A percentile compares a stretch with the other conserved stretches of the same genome.
Conservation (phyloP, 2,113 vertebrate genomes). For the Morone chrysops region DNA sequence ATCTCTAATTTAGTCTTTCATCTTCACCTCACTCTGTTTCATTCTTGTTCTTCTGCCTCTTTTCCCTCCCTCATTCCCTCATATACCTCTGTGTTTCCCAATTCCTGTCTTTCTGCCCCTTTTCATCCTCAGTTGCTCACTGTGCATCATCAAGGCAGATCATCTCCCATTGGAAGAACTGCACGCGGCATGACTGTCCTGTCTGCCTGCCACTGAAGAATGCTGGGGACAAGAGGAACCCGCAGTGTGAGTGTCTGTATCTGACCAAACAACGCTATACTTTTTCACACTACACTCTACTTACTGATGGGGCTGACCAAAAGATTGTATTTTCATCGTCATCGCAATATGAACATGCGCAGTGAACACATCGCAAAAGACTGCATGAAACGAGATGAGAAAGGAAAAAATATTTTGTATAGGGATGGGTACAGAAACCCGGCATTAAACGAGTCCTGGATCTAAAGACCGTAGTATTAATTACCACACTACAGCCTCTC, state of each 20-base stretch:
- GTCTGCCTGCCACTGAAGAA: slow-evolving; percentile 99
- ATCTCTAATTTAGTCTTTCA: no score
- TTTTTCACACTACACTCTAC: not conserved
- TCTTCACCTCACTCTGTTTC: not conserved
- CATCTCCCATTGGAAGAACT: slow-evolving; percentile 99
- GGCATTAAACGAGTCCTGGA: no score
- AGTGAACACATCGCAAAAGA: no score
- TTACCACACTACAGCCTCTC: no score
- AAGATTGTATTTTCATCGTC: no score
- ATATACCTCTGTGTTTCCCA: not conserved
- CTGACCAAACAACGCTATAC: slow-evolving; percentile 64
- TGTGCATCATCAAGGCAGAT: slow-evolving; percentile 99
- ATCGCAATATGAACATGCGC: no score
- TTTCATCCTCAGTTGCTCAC: slow-evolving; percentile 91
- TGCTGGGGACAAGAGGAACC: slow-evolving; percentile 98
- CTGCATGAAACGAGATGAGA: no score
- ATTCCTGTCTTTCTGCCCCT: not conserved
- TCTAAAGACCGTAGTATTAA: no score
- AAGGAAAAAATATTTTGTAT: no score
- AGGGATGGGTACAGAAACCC: no score
- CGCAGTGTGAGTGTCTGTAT: slow-evolving; percentile 94
- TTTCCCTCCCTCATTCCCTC: not conserved
- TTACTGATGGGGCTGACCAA: no score
- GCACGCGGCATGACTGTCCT: slow-evolving; percentile 97
- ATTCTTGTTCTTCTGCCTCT: not conserved